Base-by-base conservation (phyloP, 2,113 vertebrate species). In the Rhadina sibilatrix region DNA sequence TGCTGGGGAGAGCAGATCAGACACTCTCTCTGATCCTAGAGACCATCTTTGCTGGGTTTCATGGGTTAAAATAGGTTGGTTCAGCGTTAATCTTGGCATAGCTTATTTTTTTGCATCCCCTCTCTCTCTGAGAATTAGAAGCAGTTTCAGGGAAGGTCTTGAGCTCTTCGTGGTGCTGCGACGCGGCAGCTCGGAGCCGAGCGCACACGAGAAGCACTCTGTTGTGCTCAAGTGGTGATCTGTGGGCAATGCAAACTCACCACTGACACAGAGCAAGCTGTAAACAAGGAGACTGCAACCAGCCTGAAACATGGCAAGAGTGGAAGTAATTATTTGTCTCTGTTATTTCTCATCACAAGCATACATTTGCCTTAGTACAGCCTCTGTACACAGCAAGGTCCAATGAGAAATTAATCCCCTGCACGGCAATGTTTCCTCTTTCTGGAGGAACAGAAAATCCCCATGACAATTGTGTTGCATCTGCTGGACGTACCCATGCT, bases 161-260 rank as follows among this genome's bases (percentile, higher is more conserved):
- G 65, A 60, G 64, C 52, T 69, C 38, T 42, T 52, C 6, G 7
- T 9, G 30, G 37, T 44, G 50, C 87, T 87, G 89, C 17, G 8
- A 47, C 24, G 21, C 65, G 8, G 38, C 85, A 64, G 64, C n/a
- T 40, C 12, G 1, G 19, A 83, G 61, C 42, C 44, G 33, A 61
- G 37, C 1, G 1, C 68, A 16, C 72, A 60, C 4, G 23, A 79
- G 76, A 75, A 84, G 78, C 69, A 28, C 78, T 81, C 79, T 71
- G 79, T 96, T 93, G 72, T 94, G 89, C 95, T 97, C 94, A 93
- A 93, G 92, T 77, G 84, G 93, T 2, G 42, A 94, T 88, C 83
- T 61, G 85, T 40, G 87, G 77, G 84, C 90, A 94, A 44, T 92
- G 93, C 93, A 94, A 87, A 84, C 78, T 69, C 78, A 82, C 61